Conservation (phyloP, 1,140 invertebrate genomes). For the Hyles vespertilio region DNA sequence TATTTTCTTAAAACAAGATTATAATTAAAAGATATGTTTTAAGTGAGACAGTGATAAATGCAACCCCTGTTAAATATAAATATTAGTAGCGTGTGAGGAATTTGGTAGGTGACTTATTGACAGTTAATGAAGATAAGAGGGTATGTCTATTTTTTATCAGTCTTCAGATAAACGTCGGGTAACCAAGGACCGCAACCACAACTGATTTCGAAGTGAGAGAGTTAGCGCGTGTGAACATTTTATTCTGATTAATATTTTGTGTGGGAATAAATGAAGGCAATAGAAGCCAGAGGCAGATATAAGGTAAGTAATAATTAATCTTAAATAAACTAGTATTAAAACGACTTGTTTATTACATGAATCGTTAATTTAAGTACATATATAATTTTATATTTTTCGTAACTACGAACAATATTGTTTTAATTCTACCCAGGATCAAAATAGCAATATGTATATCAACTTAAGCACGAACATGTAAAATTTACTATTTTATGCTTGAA, state of each 20-base stretch:
- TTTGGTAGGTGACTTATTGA: conserved; percentile 32
- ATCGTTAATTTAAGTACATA: background rate
- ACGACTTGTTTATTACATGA: too few species aligned
- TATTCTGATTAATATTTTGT: conserved; percentile 9
- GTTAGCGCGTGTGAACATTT: conserved; percentile 14
- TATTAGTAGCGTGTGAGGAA: conserved; percentile 1
- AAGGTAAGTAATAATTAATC: conserved; percentile 18
- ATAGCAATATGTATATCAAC: too few species aligned
- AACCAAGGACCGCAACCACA: conserved; percentile 10
- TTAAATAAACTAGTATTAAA: too few species aligned
- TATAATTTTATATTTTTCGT: background rate
- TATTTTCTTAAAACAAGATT: too few species aligned
- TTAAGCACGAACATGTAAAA: too few species aligned
- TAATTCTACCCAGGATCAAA: background rate
- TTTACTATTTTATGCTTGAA: too few species aligned
- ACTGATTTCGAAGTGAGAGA: conserved; percentile 15
- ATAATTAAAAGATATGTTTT: too few species aligned
- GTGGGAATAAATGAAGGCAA: conserved; percentile 31
- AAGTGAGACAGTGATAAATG: too few species aligned
- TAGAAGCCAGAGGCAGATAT: conserved; percentile 24
- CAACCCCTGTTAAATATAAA: too few species aligned
- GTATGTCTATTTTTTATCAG: conserved; percentile 23
- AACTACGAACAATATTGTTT: conserved; percentile 11
- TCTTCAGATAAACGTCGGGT: conserved; percentile 23
- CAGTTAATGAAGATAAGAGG: conserved; percentile 35